Percentiles rank a stretch among this genome's conserved stretches.
phyloP scores from a whole-genome alignment of 2,888 invertebrate genomes.

The Agrotis ipsilon region DNA sequence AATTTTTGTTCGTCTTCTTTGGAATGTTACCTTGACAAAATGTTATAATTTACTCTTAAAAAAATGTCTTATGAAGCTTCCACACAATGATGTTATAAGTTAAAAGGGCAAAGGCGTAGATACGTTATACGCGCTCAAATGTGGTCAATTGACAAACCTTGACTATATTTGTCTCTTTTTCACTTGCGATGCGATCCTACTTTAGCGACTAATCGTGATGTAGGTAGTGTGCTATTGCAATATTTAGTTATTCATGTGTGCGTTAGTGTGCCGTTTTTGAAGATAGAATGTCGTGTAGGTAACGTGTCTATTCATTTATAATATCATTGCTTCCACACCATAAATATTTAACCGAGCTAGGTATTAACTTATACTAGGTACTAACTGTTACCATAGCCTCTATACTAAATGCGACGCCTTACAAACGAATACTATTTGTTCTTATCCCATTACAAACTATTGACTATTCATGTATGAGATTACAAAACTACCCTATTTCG shows the following conservation, averaged over 20 bases:
- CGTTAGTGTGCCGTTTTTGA: too few relatives aligned
- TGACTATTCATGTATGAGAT: constrained; percentile 43
- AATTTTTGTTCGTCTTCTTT: background rate
- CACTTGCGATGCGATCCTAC: too few relatives aligned
- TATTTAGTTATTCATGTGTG: too few relatives aligned
- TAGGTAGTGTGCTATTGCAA: too few relatives aligned
- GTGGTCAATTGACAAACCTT: too few relatives aligned
- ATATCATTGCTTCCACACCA: constrained; percentile 13
- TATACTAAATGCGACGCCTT: constrained; percentile 48
- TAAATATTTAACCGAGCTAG: background rate
- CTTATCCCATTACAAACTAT: constrained; percentile 39
- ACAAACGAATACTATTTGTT: constrained; percentile 47
- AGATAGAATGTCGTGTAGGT: too few relatives aligned
- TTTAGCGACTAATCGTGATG: too few relatives aligned
- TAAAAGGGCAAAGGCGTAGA: too few relatives aligned
- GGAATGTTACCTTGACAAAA: background rate
- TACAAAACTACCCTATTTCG: constrained; percentile 29
- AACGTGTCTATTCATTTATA: too few relatives aligned
- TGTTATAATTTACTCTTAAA: background rate
- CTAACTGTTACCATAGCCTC: constrained; percentile 28
- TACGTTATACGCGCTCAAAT: too few relatives aligned
- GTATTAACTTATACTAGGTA: constrained; percentile 16
- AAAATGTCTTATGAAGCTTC: constrained; percentile 5
- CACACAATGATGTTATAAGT: too few relatives aligned
- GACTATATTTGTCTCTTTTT: too few relatives aligned